Evolutionary conservation across 2,797 vertebrate species (phyloP).

Genomic region (Thalassophryne amazonica): DNA sequence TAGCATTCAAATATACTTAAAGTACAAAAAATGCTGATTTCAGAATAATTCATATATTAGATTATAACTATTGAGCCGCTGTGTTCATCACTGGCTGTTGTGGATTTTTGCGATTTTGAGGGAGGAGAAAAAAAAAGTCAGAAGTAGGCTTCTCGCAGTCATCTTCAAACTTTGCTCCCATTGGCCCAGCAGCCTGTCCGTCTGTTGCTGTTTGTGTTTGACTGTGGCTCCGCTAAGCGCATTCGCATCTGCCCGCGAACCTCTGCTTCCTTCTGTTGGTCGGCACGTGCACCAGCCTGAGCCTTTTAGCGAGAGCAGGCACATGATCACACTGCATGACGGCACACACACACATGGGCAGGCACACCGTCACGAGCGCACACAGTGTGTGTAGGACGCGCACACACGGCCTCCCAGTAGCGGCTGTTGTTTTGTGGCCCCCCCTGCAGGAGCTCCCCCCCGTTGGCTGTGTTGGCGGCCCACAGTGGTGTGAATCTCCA

Average conservation of each 20-base stretch:
- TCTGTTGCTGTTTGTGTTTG: slow-evolving; percentile 46
- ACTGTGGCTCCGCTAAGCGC: slow-evolving; percentile 33
- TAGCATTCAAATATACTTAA: too few relatives aligned
- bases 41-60: too few relatives aligned
- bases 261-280: slow-evolving; percentile 51
- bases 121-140: not conserved
- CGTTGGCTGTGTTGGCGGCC: slow-evolving; percentile 33
- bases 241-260: slow-evolving; percentile 45
- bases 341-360: slow-evolving; percentile 2
- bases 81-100: too few relatives aligned
- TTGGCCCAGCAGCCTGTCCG: slow-evolving; percentile 11
- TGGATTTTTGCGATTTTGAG: too few relatives aligned
- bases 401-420: slow-evolving; percentile 46
- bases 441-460: slow-evolving; percentile 14
- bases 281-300: slow-evolving; percentile 44
- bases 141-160: not conserved
- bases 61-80: too few relatives aligned
- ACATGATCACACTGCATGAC: slow-evolving; percentile 43
- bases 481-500: slow-evolving; percentile 39
- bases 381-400: slow-evolving; percentile 20
- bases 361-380: not conserved
- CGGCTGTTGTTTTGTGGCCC: slow-evolving; percentile 51
- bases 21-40: too few relatives aligned
- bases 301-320: slow-evolving; percentile 2
- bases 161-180: not conserved